Conservation (phyloP, 2,797 vertebrate species). For the Macroramphosus scolopax region DNA sequence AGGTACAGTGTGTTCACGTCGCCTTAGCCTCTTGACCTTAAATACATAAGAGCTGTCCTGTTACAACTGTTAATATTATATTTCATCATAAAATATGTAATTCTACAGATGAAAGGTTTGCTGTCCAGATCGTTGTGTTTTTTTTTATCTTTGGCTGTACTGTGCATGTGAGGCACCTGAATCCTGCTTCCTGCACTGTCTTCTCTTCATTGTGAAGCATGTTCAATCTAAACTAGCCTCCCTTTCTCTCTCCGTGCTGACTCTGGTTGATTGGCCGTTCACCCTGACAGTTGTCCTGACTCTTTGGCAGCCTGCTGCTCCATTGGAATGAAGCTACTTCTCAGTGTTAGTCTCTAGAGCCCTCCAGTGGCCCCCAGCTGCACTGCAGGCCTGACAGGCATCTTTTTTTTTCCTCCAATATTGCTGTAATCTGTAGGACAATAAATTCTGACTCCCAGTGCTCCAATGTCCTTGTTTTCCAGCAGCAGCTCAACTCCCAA, state of each 20-base stretch:
- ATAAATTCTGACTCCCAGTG: constrained; percentile 38
- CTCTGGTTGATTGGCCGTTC: constrained; percentile 18
- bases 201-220: constrained; percentile 48
- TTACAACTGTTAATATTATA: no score
- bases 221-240: constrained; percentile 31
- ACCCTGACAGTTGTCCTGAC: neutral
- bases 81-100: neutral
- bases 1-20: no score
- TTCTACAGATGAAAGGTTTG: no score
- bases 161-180: constrained; percentile 30
- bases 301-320: constrained; percentile 19
- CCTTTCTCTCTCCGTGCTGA: constrained; percentile 21
- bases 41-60: no score
- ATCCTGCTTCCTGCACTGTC: constrained; percentile 19
- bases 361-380: constrained; percentile 60
- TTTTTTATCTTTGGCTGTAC: constrained; percentile 36
- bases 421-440: constrained; percentile 24
- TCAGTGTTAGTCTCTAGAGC: constrained; percentile 40
- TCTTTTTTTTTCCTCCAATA: constrained; percentile 9
- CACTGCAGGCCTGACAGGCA: constrained; percentile 14
- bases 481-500: constrained; percentile 67
- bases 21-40: no score
- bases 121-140: neutral
- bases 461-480: constrained; percentile 81
- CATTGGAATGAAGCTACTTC: constrained; percentile 13